Evolutionary conservation across 2,888 invertebrate genomes (phyloP).

Genomic region (Tachina fera): DNA sequence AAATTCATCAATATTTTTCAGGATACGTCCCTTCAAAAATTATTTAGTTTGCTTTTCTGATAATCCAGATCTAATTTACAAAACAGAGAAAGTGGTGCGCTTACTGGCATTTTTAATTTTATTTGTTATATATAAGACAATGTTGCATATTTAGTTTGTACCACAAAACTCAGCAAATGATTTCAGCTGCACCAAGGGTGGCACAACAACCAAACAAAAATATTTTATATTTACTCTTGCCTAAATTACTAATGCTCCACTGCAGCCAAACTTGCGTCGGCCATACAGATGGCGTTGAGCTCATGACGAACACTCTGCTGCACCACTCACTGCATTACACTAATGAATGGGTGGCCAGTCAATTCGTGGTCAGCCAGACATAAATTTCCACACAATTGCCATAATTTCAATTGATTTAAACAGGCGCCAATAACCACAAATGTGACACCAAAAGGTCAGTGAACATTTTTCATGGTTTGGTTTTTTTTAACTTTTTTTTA

Average conservation of each 20-base stretch:
- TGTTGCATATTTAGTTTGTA: conserved; percentile 16
- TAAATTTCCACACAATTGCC: conserved; percentile 80
- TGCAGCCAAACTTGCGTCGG: conserved; percentile 30
- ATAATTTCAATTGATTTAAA: conserved; percentile 81
- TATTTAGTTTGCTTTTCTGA: background rate
- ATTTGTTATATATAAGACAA: conserved; percentile 6
- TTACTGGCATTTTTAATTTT: conserved; percentile 25
- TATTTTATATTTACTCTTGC: conserved; percentile 1
- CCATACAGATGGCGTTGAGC: conserved; percentile 59
- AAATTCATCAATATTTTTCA: background rate
- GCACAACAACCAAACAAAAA: conserved; percentile 24
- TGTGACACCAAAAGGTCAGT: conserved; percentile 68
- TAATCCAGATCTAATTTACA: conserved; percentile 11
- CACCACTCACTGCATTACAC: conserved; percentile 65
- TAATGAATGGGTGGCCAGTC: conserved; percentile 72
- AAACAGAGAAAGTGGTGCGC: conserved; percentile 50
- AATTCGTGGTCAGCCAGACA: conserved; percentile 72
- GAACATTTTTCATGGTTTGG: conserved; percentile 68
- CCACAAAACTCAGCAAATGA: conserved; percentile 48
- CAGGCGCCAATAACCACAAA: conserved; percentile 77
- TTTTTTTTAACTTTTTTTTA: conserved; percentile 42
- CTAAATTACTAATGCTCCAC: conserved; percentile 51
- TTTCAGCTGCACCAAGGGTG: conserved; percentile 66
- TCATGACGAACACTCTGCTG: conserved; percentile 36
- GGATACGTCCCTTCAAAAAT: conserved; percentile 1